phyloP scores from a whole-genome alignment of 2,888 invertebrate species.

The Aethes cnicana region DNA sequence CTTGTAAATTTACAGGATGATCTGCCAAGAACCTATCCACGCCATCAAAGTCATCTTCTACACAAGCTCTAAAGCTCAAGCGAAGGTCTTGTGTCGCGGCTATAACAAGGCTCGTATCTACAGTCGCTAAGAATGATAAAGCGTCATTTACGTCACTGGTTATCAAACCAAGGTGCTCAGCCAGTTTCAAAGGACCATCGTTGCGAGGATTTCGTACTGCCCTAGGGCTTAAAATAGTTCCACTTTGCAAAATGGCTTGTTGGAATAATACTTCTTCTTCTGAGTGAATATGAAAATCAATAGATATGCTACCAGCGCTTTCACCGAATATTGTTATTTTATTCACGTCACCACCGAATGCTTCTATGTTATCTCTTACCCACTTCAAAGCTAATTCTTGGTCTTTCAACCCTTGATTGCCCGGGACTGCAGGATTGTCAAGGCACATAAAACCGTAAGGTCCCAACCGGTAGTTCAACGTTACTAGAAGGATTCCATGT shows the following conservation, averaged over 20 bases:
- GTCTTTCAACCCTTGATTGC: slow-evolving; percentile 33
- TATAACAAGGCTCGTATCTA: slow-evolving; percentile 5
- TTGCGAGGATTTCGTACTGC: neutral
- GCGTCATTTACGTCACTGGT: slow-evolving; percentile 3
- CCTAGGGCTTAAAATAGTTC: neutral
- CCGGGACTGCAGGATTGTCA: slow-evolving; percentile 23
- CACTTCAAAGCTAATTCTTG: slow-evolving; percentile 26
- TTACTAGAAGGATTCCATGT: slow-evolving; percentile 51
- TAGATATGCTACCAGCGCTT: slow-evolving; percentile 23
- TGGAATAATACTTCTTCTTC: slow-evolving; percentile 10
- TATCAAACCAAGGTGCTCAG: slow-evolving; percentile 1
- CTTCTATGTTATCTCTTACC: slow-evolving; percentile 30
- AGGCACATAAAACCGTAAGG: slow-evolving; percentile 29
- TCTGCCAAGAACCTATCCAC: slow-evolving; percentile 11
- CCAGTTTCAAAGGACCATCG: slow-evolving; percentile 17
- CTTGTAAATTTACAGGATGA: slow-evolving; percentile 8
- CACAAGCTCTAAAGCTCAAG: slow-evolving; percentile 9
- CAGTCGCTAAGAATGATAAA: neutral
- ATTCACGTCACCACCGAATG: slow-evolving; percentile 28
- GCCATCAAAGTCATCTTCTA: slow-evolving; percentile 17
- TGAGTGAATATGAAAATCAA: slow-evolving; percentile 10
- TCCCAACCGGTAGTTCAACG: slow-evolving; percentile 31
- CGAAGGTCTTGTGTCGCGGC: neutral
- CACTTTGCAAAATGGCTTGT: slow-evolving; percentile 20
- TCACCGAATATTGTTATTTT: slow-evolving; percentile 28